Evolutionary conservation across 2,797 vertebrate species (phyloP), one percentile per base, ranked within the genome.

Genomic region (Chanos chanos): DNA sequence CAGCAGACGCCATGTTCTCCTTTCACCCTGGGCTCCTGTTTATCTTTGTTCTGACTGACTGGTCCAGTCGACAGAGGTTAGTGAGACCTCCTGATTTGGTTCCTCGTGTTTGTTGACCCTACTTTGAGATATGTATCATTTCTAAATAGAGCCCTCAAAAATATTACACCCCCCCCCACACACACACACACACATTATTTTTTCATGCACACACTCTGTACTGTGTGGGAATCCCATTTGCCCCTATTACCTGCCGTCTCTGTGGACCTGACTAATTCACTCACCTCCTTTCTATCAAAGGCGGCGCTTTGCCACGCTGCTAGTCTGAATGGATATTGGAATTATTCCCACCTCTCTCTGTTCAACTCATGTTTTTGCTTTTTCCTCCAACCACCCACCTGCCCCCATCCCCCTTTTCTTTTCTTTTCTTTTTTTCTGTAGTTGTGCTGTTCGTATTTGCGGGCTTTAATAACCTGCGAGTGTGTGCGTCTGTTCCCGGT

Each of bases 311-410:
- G 70, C 56, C 58, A 49, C 57, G n/a, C n/a, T n/a, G n/a, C n/a
- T n/a, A n/a, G n/a, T n/a, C n/a, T 44, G 58, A 76, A 65, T 70
- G 70, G 70, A 73, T 72, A 73, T 70, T 67, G 74, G 74, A 68
- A 72, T 76, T 67, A 70, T 73, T 76, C 76, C 68, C 40, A 22
- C 40, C 81, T 80, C 83, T 73, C 77, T 81, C 83, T 86, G 82
- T 84, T 78, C 66, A 71, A 78, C 73, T 69, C 77, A 75, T 75
- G 73, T 62, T 61, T 66, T 61, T 37, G 66, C 64, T 68, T 36
- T 61, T 66, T 51, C 55, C 61, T 57, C 40, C 54, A 5, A 36
- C 28, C 43, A 19, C 10, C n/a, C 39, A 1, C 18, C 22, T 12
- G 21, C 13, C 33, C 64, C 6, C 27, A 50, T 51, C 31, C 58